These are phyloP conservation scores for Macaria notata DNA, from an alignment of 2,888 invertebrate species.

Conservation along the genomic window DNA sequence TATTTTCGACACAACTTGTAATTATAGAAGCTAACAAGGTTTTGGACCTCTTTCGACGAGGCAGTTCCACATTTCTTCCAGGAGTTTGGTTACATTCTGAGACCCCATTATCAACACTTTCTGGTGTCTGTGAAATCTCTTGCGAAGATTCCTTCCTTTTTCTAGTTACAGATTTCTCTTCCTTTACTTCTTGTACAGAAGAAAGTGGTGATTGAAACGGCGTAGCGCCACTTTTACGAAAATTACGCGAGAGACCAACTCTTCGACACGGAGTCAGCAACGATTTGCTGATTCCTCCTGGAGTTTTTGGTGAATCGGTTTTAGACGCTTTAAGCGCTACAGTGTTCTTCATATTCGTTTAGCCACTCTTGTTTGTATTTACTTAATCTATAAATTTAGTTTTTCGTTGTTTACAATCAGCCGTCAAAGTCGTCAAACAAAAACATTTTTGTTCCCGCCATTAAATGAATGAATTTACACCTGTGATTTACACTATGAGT, in stretches of 20 bases:
- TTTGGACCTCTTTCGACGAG: conserved; percentile 59
- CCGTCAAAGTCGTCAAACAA: conserved; percentile 8
- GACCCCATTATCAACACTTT: conserved; percentile 14
- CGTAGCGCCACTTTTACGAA: conserved; percentile 60
- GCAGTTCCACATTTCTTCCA: conserved; percentile 44
- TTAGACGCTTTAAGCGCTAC: conserved; percentile 45
- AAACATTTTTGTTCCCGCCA: conserved; percentile 35
- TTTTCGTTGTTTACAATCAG: background rate
- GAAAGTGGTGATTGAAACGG: conserved; percentile 69
- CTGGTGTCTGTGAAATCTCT: conserved; percentile 27
- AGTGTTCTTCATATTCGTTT: conserved; percentile 53
- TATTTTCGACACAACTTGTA: conserved; percentile 29
- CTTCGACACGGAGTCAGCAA: conserved; percentile 78
- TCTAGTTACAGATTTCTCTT: conserved; percentile 41
- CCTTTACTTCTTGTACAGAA: conserved; percentile 35
- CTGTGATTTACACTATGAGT: no score
- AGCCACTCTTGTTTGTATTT: background rate
- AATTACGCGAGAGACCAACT: conserved; percentile 76
- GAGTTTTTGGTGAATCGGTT: conserved; percentile 68
- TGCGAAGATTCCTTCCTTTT: conserved; percentile 51
- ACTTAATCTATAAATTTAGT: background rate
- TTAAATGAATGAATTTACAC: conserved; percentile 9
- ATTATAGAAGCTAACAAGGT: conserved; percentile 40
- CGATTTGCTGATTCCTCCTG: conserved; percentile 77
- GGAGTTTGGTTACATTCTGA: conserved; percentile 46